phyloP scores from a whole-genome alignment of 2,113 vertebrate species.

The Calypte anna region DNA sequence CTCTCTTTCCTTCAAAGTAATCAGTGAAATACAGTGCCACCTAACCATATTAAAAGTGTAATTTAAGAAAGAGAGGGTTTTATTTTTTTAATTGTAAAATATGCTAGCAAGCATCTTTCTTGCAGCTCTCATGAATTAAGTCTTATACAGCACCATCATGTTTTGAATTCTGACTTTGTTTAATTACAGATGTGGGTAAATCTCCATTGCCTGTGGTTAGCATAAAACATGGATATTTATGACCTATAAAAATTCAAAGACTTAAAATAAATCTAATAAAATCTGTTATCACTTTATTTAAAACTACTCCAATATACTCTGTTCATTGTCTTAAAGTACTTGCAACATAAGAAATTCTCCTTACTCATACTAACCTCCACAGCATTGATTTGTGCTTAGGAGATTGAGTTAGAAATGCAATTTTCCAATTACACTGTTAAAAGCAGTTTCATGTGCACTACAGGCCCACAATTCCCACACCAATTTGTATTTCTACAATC shows the following conservation, averaged over 20 bases:
- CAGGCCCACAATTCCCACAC: neutral
- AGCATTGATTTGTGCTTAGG: neutral
- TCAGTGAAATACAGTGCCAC: neutral
- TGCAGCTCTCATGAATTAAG: neutral
- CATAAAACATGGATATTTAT: neutral
- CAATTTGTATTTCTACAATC: conserved; percentile 15
- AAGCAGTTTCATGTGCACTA: neutral
- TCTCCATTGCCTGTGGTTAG: neutral
- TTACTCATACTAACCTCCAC: neutral
- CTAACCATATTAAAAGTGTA: neutral
- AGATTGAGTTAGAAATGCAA: neutral
- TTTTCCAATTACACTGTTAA: neutral
- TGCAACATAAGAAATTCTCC: neutral
- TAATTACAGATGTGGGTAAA: neutral
- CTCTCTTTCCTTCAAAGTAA: neutral
- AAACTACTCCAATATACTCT: neutral
- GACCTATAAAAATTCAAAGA: neutral
- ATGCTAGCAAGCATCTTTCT: neutral
- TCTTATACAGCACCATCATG: neutral
- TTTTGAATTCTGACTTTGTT: neutral
- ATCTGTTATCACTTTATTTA: neutral
- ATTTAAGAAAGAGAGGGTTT: neutral
- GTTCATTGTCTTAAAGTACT: neutral
- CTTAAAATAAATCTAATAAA: neutral
- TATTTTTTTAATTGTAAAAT: neutral